Conservation (phyloP, 1,140 invertebrate genomes). For the Zaprionus davidi region DNA sequence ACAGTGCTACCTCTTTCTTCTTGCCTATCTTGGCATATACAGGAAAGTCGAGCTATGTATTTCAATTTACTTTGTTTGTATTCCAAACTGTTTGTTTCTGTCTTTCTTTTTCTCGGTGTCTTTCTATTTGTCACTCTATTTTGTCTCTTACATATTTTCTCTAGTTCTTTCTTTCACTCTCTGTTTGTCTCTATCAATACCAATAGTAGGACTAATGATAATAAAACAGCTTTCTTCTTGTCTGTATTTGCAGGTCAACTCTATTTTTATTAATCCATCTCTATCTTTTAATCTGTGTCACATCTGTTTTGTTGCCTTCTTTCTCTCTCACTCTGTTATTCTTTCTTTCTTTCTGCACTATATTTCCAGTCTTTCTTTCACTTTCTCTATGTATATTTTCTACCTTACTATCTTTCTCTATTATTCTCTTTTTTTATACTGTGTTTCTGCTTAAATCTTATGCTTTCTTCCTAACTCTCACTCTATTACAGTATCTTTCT, state of each 20-base stretch:
- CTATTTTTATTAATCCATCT: neutral
- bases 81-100: neutral
- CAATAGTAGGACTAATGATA: too few relatives aligned
- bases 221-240: neutral
- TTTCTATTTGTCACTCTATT: neutral
- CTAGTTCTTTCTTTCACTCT: neutral
- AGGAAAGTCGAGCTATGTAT: too few relatives aligned
- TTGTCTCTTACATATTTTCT: neutral
- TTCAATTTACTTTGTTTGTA: neutral
- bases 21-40: too few relatives aligned
- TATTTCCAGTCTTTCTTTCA: neutral
- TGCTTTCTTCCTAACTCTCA: neutral
- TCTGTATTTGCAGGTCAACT: neutral
- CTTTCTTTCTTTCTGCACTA: neutral
- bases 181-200: neutral
- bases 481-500: neutral
- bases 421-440: neutral
- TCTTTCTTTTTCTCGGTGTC: neutral
- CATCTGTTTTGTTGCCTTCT: neutral
- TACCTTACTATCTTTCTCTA: neutral
- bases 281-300: neutral
- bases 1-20: too few relatives aligned
- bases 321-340: neutral
- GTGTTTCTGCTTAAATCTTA: neutral
- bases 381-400: neutral